Evolutionary conservation across 2,113 vertebrate species (phyloP).

Genomic region (Penelope pileata): DNA sequence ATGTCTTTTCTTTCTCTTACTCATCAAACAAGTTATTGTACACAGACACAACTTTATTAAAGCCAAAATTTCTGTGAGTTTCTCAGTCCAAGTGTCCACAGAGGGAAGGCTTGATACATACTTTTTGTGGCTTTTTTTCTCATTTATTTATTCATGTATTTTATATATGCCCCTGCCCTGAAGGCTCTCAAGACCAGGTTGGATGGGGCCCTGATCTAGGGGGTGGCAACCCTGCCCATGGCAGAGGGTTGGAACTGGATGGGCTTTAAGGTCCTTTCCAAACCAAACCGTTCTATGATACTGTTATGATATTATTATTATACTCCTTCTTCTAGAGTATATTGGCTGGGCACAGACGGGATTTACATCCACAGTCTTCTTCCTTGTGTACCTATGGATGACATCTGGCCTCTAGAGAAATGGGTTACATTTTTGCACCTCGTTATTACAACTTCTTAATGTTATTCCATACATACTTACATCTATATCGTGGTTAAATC

Average conservation of each 20-base stretch:
- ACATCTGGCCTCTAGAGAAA: not conserved
- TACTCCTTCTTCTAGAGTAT: not conserved
- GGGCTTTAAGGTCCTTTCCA: too few relatives aligned
- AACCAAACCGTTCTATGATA: too few relatives aligned
- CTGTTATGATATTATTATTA: not conserved
- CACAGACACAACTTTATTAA: not conserved
- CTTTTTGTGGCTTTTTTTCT: not conserved
- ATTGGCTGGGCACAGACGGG: not conserved
- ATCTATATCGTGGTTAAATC: not conserved
- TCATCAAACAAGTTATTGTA: not conserved
- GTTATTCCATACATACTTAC: not conserved
- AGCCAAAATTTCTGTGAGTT: not conserved
- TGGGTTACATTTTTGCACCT: not conserved
- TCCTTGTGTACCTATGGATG: not conserved
- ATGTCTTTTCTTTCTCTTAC: not conserved
- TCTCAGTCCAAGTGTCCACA: not conserved
- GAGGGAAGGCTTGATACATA: not conserved
- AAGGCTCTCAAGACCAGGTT: too few relatives aligned
- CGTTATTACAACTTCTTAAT: not conserved
- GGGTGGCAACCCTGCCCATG: too few relatives aligned
- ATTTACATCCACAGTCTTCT: not conserved
- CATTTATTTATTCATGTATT: not conserved
- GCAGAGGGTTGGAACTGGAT: too few relatives aligned
- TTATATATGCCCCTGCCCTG: too few relatives aligned
- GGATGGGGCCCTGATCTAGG: too few relatives aligned